Evolutionary conservation across 2,797 vertebrate genomes (phyloP).

Genomic region (Oryzias sinensis): DNA sequence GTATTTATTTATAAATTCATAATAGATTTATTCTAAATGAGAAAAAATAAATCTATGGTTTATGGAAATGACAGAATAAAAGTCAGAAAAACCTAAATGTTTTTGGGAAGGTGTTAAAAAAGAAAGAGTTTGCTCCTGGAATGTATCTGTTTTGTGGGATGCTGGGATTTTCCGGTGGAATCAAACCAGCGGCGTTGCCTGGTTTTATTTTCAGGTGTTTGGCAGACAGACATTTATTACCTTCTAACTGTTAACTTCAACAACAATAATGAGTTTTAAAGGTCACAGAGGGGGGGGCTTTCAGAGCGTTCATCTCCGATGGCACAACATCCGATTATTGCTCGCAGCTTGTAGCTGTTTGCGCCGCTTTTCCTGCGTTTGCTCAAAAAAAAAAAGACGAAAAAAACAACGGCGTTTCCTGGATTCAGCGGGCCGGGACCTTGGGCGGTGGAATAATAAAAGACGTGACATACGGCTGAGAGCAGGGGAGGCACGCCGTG

Average conservation of each 20-base stretch:
- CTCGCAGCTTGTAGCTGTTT: not conserved
- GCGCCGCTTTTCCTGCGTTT: not conserved
- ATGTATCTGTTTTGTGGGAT: too few relatives aligned
- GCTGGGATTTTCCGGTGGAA: too few relatives aligned
- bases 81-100: too few relatives aligned
- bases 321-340: not conserved
- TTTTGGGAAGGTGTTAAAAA: too few relatives aligned
- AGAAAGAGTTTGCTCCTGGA: too few relatives aligned
- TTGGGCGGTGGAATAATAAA: slow-evolving; percentile 65
- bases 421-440: slow-evolving; percentile 50
- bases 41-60: too few relatives aligned
- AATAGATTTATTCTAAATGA: too few relatives aligned
- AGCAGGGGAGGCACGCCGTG: slow-evolving; percentile 60
- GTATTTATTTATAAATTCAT: too few relatives aligned
- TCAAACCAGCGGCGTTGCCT: not conserved
- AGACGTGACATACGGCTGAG: slow-evolving; percentile 68
- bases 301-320: not conserved
- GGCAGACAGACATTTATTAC: not conserved
- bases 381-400: not conserved
- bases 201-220: not conserved
- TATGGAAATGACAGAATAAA: too few relatives aligned
- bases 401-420: slow-evolving; percentile 12
- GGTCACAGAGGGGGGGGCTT: not conserved
- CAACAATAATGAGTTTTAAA: not conserved
- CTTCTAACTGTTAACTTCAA: not conserved